Evolutionary conservation across 2,113 vertebrate species (phyloP).

Genomic region (Vanacampus margaritifer): DNA sequence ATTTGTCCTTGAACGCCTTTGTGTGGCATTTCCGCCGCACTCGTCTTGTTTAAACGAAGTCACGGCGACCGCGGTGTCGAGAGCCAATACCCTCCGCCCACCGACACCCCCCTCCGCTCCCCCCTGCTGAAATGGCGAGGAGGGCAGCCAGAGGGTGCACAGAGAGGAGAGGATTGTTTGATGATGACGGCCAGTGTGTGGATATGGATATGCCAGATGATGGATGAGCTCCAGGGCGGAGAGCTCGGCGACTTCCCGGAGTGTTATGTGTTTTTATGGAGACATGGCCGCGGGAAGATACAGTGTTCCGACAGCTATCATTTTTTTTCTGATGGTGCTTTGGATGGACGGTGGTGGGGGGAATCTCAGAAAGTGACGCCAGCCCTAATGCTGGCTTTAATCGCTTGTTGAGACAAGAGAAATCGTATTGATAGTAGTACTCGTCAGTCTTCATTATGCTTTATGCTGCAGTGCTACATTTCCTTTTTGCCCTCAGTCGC

Average conservation of each 20-base stretch:
- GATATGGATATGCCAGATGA: slow-evolving; percentile 7
- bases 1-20: slow-evolving; percentile 11
- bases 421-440: too few relatives aligned
- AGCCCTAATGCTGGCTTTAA: background rate
- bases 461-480: too few relatives aligned
- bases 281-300: background rate
- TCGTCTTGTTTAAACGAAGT: slow-evolving; percentile 2
- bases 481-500: too few relatives aligned
- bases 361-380: background rate
- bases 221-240: slow-evolving; percentile 5
- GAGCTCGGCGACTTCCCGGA: background rate
- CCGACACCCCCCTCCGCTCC: background rate
- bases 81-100: background rate
- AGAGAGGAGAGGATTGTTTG: slow-evolving; percentile 7
- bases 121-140: background rate
- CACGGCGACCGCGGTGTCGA: background rate
- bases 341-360: background rate
- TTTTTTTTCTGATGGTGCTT: background rate
- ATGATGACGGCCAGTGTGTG: slow-evolving; percentile 5
- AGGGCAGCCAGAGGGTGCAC: slow-evolving; percentile 13
- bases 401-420: background rate
- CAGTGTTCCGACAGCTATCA: background rate
- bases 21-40: background rate
- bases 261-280: slow-evolving; percentile 4
- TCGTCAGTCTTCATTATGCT: too few relatives aligned